Conservation (phyloP, 2,888 invertebrate genomes). For the Diabrotica balteata region DNA sequence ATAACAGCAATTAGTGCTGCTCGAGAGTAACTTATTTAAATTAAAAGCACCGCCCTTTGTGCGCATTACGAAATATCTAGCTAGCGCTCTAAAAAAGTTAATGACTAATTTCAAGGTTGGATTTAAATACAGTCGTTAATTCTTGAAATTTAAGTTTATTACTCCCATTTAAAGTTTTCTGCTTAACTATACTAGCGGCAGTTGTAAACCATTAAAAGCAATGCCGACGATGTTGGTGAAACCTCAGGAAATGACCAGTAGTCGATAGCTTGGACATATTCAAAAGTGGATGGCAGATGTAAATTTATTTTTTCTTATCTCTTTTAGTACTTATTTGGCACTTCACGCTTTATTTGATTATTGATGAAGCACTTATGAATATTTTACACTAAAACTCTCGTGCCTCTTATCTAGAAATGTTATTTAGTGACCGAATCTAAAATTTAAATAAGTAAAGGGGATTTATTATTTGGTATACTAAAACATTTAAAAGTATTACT, state of each 20-base stretch:
- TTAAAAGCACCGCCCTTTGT: conserved; percentile 26
- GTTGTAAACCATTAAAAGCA: conserved; percentile 38
- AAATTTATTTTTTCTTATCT: no score
- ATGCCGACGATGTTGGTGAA: conserved; percentile 27
- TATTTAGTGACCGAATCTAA: no score
- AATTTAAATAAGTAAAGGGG: no score
- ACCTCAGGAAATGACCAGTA: conserved; percentile 23
- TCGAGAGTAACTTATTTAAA: conserved; percentile 29
- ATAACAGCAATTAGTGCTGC: conserved; percentile 25
- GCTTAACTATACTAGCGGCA: conserved; percentile 39
- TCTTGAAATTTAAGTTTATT: conserved; percentile 54
- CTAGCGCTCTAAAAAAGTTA: conserved; percentile 52
- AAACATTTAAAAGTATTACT: no score
- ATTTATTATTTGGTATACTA: no score
- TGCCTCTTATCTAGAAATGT: no score
- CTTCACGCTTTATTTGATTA: no score
- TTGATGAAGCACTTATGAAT: no score
- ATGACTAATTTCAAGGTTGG: conserved; percentile 58
- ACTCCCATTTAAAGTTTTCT: conserved; percentile 54
- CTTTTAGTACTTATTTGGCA: no score
- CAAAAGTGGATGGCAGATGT: no score
- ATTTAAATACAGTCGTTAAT: conserved; percentile 57
- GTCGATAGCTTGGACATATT: neutral
- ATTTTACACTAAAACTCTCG: no score
- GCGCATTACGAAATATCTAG: conserved; percentile 30